Conservation (phyloP, 2,113 vertebrate species). For the Gorsachius goisagi region DNA sequence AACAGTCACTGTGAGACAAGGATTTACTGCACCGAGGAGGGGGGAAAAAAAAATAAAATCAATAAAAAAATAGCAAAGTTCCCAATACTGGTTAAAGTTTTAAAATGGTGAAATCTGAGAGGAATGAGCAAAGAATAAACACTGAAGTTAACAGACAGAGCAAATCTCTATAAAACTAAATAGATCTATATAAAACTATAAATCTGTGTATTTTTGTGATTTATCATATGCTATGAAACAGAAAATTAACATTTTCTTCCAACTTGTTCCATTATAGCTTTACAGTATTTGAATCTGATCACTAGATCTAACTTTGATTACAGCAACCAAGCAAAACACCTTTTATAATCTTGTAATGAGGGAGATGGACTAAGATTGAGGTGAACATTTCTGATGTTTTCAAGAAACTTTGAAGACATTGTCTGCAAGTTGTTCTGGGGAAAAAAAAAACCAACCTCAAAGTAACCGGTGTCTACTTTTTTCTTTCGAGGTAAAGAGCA, state of each 20-base stretch:
- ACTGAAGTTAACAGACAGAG: neutral
- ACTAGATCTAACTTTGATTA: neutral
- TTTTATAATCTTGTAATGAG: neutral
- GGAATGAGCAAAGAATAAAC: neutral
- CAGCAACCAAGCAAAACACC: neutral
- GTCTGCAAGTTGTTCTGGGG: neutral
- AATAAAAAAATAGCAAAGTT: neutral
- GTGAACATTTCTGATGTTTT: neutral
- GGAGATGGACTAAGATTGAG: neutral
- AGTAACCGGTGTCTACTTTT: neutral
- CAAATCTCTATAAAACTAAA: neutral
- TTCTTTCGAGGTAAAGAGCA: neutral
- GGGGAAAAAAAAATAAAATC: no score
- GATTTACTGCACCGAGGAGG: neutral
- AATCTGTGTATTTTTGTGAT: neutral
- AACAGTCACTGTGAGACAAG: neutral
- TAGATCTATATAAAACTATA: no score
- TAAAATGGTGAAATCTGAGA: neutral
- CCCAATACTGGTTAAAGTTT: neutral
- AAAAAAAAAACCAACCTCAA: neutral
- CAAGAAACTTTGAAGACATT: neutral
- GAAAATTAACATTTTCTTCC: conserved; percentile 79
- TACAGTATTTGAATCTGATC: conserved; percentile 15
- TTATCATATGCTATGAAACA: conserved; percentile 57
- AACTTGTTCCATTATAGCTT: conserved; percentile 78